phyloP scores from a whole-genome alignment of 2,888 invertebrate species.

The Carabus problematicus region DNA sequence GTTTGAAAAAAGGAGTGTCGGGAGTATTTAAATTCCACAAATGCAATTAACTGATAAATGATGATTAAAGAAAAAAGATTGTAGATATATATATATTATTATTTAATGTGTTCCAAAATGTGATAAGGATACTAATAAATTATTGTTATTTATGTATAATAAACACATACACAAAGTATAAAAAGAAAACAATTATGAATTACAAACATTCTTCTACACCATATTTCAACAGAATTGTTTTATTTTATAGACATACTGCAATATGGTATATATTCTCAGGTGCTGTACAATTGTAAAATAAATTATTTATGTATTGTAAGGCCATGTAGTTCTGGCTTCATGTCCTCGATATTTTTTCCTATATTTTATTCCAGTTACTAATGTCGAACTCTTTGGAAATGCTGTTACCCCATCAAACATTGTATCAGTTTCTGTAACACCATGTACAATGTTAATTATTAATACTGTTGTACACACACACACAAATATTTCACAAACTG shows the following conservation, averaged over 20 bases:
- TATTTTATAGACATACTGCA: background rate
- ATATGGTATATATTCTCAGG: slow-evolving; percentile 10
- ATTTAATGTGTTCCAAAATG: no score
- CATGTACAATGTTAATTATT: background rate
- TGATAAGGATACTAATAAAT: no score
- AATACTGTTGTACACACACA: slow-evolving; percentile 42
- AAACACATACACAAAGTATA: no score
- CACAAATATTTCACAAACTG: slow-evolving; percentile 7
- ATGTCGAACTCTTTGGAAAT: slow-evolving; percentile 83
- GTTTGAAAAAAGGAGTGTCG: slow-evolving; percentile 67
- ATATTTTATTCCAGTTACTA: slow-evolving; percentile 83
- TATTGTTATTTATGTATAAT: no score
- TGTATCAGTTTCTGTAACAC: slow-evolving; percentile 68
- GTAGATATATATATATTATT: background rate
- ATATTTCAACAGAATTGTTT: background rate
- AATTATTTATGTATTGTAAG: slow-evolving; percentile 55
- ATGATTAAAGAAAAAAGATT: background rate
- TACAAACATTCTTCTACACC: slow-evolving; percentile 1
- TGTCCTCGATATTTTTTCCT: slow-evolving; percentile 82
- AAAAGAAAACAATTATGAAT: background rate
- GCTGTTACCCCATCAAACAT: slow-evolving; percentile 80
- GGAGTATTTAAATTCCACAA: slow-evolving; percentile 73
- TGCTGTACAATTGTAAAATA: slow-evolving; percentile 26
- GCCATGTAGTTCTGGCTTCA: slow-evolving; percentile 69
- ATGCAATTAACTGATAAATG: slow-evolving; percentile 54